phyloP scores from a whole-genome alignment of 2,888 invertebrate genomes.

The Lysandra bellargus region DNA sequence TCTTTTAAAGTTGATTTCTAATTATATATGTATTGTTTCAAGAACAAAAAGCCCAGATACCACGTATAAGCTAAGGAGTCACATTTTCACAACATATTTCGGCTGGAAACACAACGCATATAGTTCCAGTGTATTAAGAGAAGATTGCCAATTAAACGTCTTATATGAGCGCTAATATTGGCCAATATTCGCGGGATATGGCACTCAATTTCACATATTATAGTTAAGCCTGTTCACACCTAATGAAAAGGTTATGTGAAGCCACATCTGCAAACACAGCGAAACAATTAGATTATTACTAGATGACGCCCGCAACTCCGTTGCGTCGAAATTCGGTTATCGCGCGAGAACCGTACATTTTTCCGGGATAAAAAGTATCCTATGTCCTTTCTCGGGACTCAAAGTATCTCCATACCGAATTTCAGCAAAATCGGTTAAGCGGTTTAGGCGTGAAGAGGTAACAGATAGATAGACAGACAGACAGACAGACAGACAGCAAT shows the following conservation, averaged over 20 bases:
- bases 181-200: constrained; percentile 11
- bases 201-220: constrained; percentile 26
- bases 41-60: not conserved
- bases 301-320: no score
- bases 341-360: no score
- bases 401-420: no score
- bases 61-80: not conserved
- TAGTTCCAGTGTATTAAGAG: constrained; percentile 9
- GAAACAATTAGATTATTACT: not conserved
- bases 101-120: constrained; percentile 9
- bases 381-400: no score
- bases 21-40: no score
- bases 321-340: no score
- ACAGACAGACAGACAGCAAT: no score
- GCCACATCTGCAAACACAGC: constrained; percentile 21
- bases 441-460: no score
- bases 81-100: constrained; percentile 4
- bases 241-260: constrained; percentile 17
- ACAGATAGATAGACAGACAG: no score
- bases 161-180: constrained; percentile 21
- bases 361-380: no score
- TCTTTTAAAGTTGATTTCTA: no score
- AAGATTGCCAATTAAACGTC: constrained; percentile 28
- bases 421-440: no score
- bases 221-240: not conserved